Base-by-base conservation (phyloP, 2,113 vertebrate genomes). In the Azemiops feae region DNA sequence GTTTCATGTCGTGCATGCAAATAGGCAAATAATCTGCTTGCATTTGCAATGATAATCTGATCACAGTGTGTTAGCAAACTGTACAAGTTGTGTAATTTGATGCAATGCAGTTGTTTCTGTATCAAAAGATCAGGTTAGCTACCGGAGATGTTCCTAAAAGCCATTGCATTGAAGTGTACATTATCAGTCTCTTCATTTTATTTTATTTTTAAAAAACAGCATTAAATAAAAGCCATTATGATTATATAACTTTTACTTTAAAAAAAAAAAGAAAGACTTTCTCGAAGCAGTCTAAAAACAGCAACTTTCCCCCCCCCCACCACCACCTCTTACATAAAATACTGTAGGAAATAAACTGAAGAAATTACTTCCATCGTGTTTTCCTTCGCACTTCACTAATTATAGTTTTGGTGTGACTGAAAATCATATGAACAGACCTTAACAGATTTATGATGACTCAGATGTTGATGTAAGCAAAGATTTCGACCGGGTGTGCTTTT, bases 371-470 rank as follows among this genome's bases (percentile, higher is more conserved):
- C 57, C 43, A 90, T 89, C 93, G 93, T 87, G 81, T 85, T 58
- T 91, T 43, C 4, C 47, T 88, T 90, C 91, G 50, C 89, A 60
- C 95, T 91, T 94, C 92, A 85, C 89, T 0, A 11, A 52, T 91
- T 91, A 93, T 88, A 69, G 47, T 88, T 95, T 93, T 94, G 89
- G 87, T 93, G 92, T 22, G 55, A 94, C 94, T 94, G 69, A 96
- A 81, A 96, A 69, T 69, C 12, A 2, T 74, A 92, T 87, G 45
- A 91, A 89, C 91, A 93, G 93, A 52, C 91, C 45, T 47, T 30
- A 87, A 94, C 93, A 95, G 89, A 94, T 95, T 95, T 96, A 92
- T 93, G 93, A 74, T 93, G 94, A 94, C 54, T 96, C 94, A 92
- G 89, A n/a, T 93, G 89, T 95, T 91, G 94, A 91, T 92, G 94